Evolutionary conservation across 2,113 vertebrate species (phyloP).

Genomic region (Dolichotis patagonum): DNA sequence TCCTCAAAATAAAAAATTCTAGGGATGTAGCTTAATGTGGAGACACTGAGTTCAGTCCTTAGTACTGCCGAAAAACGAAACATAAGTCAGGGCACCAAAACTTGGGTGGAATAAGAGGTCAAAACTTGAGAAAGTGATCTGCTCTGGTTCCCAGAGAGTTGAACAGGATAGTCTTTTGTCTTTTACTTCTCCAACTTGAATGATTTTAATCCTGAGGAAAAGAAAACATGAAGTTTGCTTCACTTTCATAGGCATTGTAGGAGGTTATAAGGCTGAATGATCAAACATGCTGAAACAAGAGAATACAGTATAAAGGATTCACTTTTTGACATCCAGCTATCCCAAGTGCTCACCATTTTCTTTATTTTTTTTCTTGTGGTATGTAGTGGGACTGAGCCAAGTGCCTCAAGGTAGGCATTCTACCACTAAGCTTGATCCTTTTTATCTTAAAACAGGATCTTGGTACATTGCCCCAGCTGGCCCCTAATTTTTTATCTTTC

Average conservation of each 20-base stretch:
- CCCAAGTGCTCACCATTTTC: background rate
- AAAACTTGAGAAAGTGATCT: background rate
- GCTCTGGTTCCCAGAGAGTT: background rate
- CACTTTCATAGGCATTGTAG: background rate
- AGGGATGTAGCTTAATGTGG: background rate
- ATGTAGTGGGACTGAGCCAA: background rate
- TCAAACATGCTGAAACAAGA: background rate
- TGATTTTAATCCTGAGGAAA: slow-evolving; percentile 41
- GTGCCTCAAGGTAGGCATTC: background rate
- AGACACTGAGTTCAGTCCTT: background rate
- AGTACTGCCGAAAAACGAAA: background rate
- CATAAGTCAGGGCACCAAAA: background rate
- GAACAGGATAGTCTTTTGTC: background rate
- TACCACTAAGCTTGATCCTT: background rate
- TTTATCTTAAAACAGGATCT: background rate
- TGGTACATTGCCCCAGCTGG: background rate
- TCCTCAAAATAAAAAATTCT: background rate
- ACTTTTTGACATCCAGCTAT: background rate
- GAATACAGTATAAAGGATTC: background rate
- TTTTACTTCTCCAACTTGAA: slow-evolving; percentile 25
- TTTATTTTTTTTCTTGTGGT: background rate
- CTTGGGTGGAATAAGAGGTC: background rate
- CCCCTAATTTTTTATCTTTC: background rate
- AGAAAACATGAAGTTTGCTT: slow-evolving; percentile 21
- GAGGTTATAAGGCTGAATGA: background rate